Percentiles rank a stretch among this genome's conserved stretches.
phyloP scores from a whole-genome alignment of 2,113 vertebrate species.

The Oostethus manadensis region DNA sequence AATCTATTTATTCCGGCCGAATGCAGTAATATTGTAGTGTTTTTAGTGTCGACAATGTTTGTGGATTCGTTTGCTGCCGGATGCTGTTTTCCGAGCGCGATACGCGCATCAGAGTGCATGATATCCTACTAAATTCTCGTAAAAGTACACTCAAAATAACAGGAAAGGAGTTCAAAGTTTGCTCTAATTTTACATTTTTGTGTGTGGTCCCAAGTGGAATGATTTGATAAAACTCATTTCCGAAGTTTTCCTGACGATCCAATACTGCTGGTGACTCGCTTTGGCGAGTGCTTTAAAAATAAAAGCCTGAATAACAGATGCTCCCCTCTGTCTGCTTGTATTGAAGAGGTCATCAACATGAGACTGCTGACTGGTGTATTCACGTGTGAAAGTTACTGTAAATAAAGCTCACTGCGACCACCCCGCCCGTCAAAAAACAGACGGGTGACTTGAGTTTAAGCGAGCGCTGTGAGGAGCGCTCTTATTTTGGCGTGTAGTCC shows the following conservation, averaged over 20 bases:
- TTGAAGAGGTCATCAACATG: neutral
- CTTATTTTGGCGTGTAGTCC: slow-evolving; percentile 24
- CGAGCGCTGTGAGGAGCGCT: slow-evolving; percentile 32
- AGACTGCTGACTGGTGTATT: no score
- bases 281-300: neutral
- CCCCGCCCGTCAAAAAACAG: neutral
- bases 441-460: neutral
- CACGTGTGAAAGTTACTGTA: no score
- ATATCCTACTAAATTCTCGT: neutral
- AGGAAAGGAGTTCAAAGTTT: no score
- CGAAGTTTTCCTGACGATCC: neutral
- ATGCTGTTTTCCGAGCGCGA: no score
- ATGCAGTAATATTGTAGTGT: no score
- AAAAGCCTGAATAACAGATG: neutral
- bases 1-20: no score
- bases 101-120: no score
- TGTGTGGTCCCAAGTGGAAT: neutral
- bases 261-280: neutral
- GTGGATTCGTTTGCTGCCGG: no score
- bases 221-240: neutral
- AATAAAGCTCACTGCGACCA: no score
- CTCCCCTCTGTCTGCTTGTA: neutral
- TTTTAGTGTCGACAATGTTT: no score
- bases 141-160: neutral
- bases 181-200: no score